Conservation (phyloP, 2,113 vertebrate genomes). For the Riparia riparia region DNA sequence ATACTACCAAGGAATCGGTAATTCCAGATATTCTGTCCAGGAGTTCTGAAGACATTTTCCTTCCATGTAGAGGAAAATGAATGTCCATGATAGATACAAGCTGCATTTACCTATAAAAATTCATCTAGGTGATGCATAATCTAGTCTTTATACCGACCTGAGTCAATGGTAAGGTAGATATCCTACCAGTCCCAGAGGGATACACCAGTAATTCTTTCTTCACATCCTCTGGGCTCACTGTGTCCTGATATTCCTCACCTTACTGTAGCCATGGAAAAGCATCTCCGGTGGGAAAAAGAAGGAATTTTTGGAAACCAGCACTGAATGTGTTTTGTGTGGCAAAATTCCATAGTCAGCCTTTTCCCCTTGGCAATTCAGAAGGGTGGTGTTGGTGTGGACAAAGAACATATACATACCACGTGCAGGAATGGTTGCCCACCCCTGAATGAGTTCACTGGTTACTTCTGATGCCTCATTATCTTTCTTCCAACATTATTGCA, state of each 20-base stretch:
- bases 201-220: not conserved
- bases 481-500: not conserved
- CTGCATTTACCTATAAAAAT: not conserved
- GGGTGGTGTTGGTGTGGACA: not conserved
- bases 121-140: not conserved
- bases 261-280: not conserved
- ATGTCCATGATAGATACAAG: not conserved
- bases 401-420: accelerated
- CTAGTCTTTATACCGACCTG: not conserved
- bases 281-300: not conserved
- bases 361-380: not conserved
- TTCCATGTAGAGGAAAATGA: not conserved
- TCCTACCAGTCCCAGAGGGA: accelerated
- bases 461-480: not conserved
- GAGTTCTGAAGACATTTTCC: not conserved
- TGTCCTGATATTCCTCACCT: not conserved
- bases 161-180: not conserved
- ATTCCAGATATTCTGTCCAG: not conserved
- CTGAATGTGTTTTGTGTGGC: not conserved
- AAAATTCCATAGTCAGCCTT: not conserved
- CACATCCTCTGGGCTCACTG: not conserved
- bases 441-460: not conserved
- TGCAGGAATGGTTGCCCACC: not conserved
- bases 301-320: not conserved
- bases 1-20: not conserved